Evolutionary conservation across 2,113 vertebrate species (phyloP).

Genomic region (Marmota flaviventris): DNA sequence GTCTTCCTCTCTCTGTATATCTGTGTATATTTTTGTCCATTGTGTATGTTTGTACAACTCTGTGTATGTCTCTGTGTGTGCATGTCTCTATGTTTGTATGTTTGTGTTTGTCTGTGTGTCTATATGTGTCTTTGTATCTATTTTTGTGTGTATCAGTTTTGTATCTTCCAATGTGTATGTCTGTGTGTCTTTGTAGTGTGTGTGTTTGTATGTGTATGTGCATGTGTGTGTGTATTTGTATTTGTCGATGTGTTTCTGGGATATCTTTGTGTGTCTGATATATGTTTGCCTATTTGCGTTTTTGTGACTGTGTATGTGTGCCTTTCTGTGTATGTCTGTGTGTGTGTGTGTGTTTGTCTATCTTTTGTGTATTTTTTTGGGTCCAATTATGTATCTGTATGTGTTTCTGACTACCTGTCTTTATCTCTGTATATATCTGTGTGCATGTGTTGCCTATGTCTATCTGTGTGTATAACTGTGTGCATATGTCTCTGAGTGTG

Average conservation of each 20-base stretch:
- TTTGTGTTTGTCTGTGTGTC: too few relatives aligned
- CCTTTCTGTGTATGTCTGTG: neutral
- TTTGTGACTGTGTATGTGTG: neutral
- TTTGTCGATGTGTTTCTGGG: neutral
- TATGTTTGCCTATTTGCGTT: neutral
- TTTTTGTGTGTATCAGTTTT: neutral
- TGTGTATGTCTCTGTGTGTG: neutral
- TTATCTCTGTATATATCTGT: neutral
- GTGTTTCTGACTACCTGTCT: neutral
- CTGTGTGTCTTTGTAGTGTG: neutral
- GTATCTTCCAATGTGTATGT: neutral
- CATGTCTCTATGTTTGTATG: neutral
- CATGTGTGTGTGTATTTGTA: neutral
- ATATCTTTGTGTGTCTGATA: neutral
- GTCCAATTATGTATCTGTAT: neutral
- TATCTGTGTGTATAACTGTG: neutral
- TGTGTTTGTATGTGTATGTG: neutral
- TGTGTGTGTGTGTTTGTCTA: neutral
- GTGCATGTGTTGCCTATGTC: neutral
- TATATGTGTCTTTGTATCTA: neutral
- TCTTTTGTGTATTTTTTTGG: neutral
- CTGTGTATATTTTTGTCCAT: neutral
- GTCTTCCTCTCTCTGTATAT: neutral
- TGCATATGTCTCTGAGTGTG: neutral
- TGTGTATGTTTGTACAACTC: neutral